Conservation (phyloP, 2,888 invertebrate genomes). For the Odontomyia ornata region DNA sequence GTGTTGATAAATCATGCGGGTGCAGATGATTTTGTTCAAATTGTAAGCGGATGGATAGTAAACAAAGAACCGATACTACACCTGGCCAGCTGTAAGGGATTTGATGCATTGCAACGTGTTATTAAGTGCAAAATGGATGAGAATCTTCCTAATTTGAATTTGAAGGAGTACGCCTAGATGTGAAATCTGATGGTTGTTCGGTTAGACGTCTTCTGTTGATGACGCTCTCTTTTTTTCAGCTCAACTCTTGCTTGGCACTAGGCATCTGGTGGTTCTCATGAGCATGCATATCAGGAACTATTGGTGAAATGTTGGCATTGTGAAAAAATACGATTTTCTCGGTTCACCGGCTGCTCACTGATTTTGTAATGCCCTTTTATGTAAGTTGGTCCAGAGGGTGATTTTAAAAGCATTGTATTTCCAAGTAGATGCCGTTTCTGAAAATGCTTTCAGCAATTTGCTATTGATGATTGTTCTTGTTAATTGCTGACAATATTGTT, state of each 20-base stretch:
- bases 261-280: neutral
- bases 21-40: no score
- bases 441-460: no score
- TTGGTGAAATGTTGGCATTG: neutral
- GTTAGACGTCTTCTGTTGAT: neutral
- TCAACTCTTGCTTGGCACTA: neutral
- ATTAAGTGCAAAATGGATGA: no score
- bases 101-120: no score
- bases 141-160: neutral
- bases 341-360: neutral
- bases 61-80: no score
- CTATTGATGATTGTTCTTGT: no score
- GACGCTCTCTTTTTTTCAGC: neutral
- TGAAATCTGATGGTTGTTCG: neutral
- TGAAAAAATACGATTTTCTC: neutral
- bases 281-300: neutral
- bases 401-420: neutral
- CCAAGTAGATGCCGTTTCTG: no score
- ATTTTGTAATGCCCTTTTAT: neutral
- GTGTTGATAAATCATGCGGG: no score
- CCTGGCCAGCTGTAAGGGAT: no score
- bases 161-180: neutral
- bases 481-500: no score
- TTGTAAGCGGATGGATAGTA: no score
- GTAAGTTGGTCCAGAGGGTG: neutral